These are phyloP conservation scores for Acanthornis magna DNA, from an alignment of 2,797 vertebrate genomes.

Conservation along the genomic window DNA sequence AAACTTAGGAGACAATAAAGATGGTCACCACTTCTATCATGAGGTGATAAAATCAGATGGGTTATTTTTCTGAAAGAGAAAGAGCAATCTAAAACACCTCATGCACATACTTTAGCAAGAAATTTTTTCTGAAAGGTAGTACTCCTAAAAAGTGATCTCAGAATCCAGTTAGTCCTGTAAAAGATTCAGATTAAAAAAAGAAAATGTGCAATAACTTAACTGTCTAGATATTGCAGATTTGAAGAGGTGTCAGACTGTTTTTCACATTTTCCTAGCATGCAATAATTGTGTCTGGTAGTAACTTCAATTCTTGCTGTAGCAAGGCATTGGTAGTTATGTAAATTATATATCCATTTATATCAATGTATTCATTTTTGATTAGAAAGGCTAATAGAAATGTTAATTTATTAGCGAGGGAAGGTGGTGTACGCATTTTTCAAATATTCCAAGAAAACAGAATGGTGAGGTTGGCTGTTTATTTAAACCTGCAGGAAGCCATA, in stretches of 20 bases:
- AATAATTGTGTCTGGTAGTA: background rate
- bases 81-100: background rate
- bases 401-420: background rate
- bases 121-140: background rate
- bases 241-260: background rate
- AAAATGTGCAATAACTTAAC: background rate
- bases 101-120: background rate
- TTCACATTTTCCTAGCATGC: background rate
- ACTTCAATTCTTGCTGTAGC: background rate
- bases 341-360: background rate
- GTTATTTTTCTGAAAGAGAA: background rate
- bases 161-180: background rate
- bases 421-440: background rate
- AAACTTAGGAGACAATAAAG: background rate
- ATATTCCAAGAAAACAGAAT: background rate
- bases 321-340: background rate
- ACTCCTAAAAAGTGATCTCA: background rate
- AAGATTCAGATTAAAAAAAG: background rate
- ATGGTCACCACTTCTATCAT: background rate
- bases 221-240: background rate
- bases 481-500: background rate
- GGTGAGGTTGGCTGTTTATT: background rate
- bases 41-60: background rate
- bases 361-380: background rate
- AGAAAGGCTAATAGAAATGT: background rate